These are phyloP conservation scores for Narcine bancroftii DNA, from an alignment of 2,113 vertebrate genomes.

Conservation along the genomic window DNA sequence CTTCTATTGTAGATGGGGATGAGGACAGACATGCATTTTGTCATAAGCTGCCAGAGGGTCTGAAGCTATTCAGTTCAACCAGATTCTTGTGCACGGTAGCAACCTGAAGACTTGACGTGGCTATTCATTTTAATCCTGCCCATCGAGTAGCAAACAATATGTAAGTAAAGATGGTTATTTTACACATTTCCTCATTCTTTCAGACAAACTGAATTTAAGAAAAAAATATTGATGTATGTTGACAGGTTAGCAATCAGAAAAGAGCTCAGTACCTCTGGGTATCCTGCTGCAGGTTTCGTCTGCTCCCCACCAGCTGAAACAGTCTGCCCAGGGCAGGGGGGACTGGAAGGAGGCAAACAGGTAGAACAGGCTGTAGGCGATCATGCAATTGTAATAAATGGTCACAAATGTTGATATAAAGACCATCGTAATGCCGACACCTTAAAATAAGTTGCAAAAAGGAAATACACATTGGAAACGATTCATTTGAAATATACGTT, in stretches of 20 bases:
- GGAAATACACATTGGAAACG: slow-evolving; percentile 1
- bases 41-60: too few relatives aligned
- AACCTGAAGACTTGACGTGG: too few relatives aligned
- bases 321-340: slow-evolving; percentile 74
- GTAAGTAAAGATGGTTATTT: not conserved
- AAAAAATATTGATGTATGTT: not conserved
- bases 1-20: too few relatives aligned
- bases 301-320: slow-evolving; percentile 54
- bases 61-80: too few relatives aligned
- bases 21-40: too few relatives aligned
- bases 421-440: slow-evolving; percentile 81
- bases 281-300: slow-evolving; percentile 62
- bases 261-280: slow-evolving; percentile 53
- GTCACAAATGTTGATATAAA: slow-evolving; percentile 69
- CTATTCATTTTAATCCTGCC: too few relatives aligned
- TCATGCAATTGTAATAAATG: slow-evolving; percentile 87
- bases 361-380: slow-evolving; percentile 84
- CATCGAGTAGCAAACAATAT: not conserved
- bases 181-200: not conserved
- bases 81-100: too few relatives aligned
- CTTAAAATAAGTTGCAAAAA: slow-evolving; percentile 50
- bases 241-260: not conserved
- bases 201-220: not conserved
- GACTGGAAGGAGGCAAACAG: slow-evolving; percentile 84
- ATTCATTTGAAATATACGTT: not conserved